These are phyloP conservation scores for Linepithema humile DNA, from an alignment of 1,140 invertebrate genomes.

Conservation along the genomic window DNA sequence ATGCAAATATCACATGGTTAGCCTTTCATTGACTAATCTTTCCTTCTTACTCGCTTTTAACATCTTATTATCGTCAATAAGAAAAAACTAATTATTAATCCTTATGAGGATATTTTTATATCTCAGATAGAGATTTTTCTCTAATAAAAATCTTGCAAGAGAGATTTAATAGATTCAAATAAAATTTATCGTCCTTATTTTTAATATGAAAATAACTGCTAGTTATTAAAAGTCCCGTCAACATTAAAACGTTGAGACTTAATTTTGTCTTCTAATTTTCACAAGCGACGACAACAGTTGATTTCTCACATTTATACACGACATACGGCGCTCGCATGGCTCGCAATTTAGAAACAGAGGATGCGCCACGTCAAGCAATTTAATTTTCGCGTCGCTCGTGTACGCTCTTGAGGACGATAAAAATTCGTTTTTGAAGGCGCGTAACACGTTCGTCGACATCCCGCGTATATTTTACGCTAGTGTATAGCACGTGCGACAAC, in stretches of 20 bases:
- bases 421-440: constrained; percentile 40
- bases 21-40: neutral
- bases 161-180: neutral
- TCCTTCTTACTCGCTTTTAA: neutral
- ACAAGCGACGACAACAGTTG: neutral
- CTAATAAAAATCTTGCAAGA: no score
- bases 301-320: constrained; percentile 23
- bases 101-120: no score
- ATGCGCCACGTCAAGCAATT: constrained; percentile 27
- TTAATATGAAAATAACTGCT: neutral
- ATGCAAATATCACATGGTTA: neutral
- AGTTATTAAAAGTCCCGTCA: neutral
- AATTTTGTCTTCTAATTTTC: constrained; percentile 3
- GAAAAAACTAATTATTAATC: neutral
- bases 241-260: neutral
- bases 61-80: neutral
- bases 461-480: constrained; percentile 37
- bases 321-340: neutral
- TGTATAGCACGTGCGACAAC: neutral
- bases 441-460: neutral
- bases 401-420: constrained; percentile 51
- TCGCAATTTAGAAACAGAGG: constrained; percentile 48
- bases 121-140: no score
- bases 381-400: constrained; percentile 41
- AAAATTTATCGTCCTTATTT: neutral